Base-by-base conservation (phyloP, 2,888 invertebrate species). In the Odontocolon sp. region DNA sequence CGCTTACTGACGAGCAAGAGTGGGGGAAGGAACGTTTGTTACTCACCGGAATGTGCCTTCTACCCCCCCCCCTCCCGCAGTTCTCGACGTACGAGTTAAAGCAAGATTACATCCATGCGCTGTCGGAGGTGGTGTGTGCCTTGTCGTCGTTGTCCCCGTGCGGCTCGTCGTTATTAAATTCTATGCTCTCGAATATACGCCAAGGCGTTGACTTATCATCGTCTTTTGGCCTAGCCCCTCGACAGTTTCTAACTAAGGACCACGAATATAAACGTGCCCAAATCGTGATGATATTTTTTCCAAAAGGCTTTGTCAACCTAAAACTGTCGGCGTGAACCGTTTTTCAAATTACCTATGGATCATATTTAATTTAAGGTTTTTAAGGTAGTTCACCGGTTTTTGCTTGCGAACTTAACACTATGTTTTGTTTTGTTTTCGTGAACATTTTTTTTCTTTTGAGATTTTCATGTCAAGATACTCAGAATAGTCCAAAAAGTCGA, bases 101-200 rank as follows among this genome's bases (percentile, higher is more conserved):
- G 84, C 87, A 87, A 89, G 88, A 89, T 89, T 89, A 88, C 88
- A 87, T 87, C 85, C 88, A 84, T 85, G 87, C 84, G 86, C 69
- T 18, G 26, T 2, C 38, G 59, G 50, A 63, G 63, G 56, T 57
- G 68, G 47, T 50, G 56, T 54, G 47, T 50, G 56, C 47, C 68
- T 56, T 40, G 47, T 64, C 64, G 73, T 73, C 64, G 76, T 54
- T 40, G 18, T 23, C 5, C 59, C 31, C 42, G 36, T 56, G 63
- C 42, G 5, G 14, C 50, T 26, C 66, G 69, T 79, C 78, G 81
- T 81, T 81, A 81, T 81, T 81, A 81, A 81, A 81, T 81, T 81
- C 81, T 81, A 80, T 72, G 74, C 69, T 31, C 63, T 52, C 31
- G 59, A 81, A 81, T 79, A 79, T 76, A 76, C 73, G 79, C 75